These are phyloP conservation scores for Hydropotes inermis DNA, from an alignment of 2,113 vertebrate species.

Conservation along the genomic window DNA sequence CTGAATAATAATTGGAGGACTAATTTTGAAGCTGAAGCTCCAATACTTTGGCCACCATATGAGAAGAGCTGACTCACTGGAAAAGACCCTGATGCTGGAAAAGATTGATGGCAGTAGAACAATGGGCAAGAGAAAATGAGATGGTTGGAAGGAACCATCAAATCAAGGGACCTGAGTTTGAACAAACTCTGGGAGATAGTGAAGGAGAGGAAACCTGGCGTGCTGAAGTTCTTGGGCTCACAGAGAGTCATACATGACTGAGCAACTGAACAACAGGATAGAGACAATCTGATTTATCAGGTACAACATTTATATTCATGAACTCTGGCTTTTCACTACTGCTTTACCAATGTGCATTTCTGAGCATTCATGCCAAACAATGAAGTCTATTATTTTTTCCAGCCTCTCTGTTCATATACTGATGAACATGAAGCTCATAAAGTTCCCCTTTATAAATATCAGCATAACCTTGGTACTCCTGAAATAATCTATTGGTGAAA, in stretches of 20 bases:
- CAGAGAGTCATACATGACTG: not conserved
- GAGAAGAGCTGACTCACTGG: not conserved
- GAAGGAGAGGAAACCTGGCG: not conserved
- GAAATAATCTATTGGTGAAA: not conserved
- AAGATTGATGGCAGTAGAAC: not conserved
- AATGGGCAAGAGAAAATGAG: not conserved
- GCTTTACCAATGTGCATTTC: too few relatives aligned
- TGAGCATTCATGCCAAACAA: not conserved
- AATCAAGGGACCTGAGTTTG: not conserved
- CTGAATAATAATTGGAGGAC: not conserved
- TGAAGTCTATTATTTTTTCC: not conserved
- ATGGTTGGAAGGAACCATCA: not conserved
- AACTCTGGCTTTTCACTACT: not conserved
- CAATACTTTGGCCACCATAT: not conserved
- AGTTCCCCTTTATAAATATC: not conserved
- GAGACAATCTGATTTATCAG: not conserved
- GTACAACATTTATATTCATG: not conserved
- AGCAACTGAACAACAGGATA: not conserved
- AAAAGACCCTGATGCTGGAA: not conserved
- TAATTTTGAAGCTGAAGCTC: not conserved
- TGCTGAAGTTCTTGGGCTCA: not conserved
- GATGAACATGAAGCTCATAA: not conserved
- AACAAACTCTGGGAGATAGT: not conserved
- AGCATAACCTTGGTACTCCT: not conserved
- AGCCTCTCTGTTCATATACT: not conserved